Evolutionary conservation across 2,797 vertebrate genomes (phyloP).

Genomic region (Syncerus caffer): DNA sequence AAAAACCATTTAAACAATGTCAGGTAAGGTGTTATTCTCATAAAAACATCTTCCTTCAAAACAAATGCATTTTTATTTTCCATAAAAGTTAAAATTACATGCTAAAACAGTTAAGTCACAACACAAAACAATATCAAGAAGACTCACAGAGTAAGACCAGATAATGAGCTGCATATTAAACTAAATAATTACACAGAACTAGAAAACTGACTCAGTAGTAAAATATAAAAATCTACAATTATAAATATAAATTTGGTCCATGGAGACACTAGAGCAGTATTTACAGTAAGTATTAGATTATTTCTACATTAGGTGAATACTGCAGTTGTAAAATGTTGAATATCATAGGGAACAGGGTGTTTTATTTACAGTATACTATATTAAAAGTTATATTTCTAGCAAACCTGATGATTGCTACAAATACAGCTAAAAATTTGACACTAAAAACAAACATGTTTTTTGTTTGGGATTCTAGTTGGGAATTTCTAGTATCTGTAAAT

Average conservation of each 20-base stretch:
- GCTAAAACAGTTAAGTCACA: slow-evolving; percentile 86
- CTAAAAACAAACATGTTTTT: slow-evolving; percentile 81
- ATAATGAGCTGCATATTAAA: slow-evolving; percentile 86
- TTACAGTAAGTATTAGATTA: slow-evolving; percentile 92
- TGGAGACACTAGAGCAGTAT: slow-evolving; percentile 93
- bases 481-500: slow-evolving; percentile 87
- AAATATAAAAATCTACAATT: slow-evolving; percentile 99
- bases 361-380: slow-evolving; percentile 89
- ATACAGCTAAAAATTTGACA: slow-evolving; percentile 85
- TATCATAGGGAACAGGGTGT: slow-evolving; percentile 79
- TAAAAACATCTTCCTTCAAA: slow-evolving; percentile 85
- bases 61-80: slow-evolving; percentile 77
- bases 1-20: slow-evolving; percentile 83
- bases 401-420: slow-evolving; percentile 87
- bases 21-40: slow-evolving; percentile 84
- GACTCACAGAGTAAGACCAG: slow-evolving; percentile 85
- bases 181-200: slow-evolving; percentile 89
- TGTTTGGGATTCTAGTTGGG: slow-evolving; percentile 58
- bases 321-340: slow-evolving; percentile 82
- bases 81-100: slow-evolving; percentile 90
- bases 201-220: slow-evolving; percentile 92
- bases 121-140: slow-evolving; percentile 84
- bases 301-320: slow-evolving; percentile 82
- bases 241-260: slow-evolving; percentile 99
- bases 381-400: slow-evolving; percentile 86